Evolutionary conservation across 2,797 vertebrate genomes (phyloP), one percentile per base, ranked within the genome.

Genomic region (Coranthus polyacanthus): DNA sequence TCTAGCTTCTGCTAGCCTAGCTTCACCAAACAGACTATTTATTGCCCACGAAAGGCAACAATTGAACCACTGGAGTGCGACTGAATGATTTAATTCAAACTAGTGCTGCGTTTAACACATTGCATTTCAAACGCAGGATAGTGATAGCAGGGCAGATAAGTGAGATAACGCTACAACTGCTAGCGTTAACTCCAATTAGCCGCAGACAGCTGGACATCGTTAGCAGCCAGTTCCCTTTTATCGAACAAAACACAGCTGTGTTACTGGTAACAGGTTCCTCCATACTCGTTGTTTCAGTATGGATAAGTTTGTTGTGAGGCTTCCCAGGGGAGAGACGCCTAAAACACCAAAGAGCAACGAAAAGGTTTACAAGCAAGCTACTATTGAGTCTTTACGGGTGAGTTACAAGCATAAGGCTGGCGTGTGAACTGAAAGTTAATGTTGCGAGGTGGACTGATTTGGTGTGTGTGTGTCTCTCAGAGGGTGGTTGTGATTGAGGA

Each of bases 401-500:
- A 93, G 92, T 41, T 22, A 5, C 32, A 32, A 32, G 17, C 11
- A 12, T 7, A 12, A 20, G 18, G 11, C 17, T 12, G 20, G 12
- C 18, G 10, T 43, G 8, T 10, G 3, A 12, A 2, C 6, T 29
- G 12, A 18, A 21, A 16, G n/a, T 41, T 6, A 12, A 15, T 26
- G 16, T 15, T 6, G 38, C 26, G 7, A 10, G 18, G 10, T n/a
- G 29, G 0, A 13, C 32, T 5, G 0, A 8, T n/a, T 8, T 4
- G 44, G 44, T 22, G 10, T 24, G 21, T 78, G 15, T 83, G 29
- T 81, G 67, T 77, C 16, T 64, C 39, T 4, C 84, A 99, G 98
- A 96, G 98, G 88, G 97, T 99, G 83, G 97, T 99, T 76, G 97
- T 99, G 65, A 90, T 99, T 75, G 97, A 99, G 88, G 97, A 99